Evolutionary conservation across 2,888 invertebrate species (phyloP).

Genomic region (Rhingia campestris): DNA sequence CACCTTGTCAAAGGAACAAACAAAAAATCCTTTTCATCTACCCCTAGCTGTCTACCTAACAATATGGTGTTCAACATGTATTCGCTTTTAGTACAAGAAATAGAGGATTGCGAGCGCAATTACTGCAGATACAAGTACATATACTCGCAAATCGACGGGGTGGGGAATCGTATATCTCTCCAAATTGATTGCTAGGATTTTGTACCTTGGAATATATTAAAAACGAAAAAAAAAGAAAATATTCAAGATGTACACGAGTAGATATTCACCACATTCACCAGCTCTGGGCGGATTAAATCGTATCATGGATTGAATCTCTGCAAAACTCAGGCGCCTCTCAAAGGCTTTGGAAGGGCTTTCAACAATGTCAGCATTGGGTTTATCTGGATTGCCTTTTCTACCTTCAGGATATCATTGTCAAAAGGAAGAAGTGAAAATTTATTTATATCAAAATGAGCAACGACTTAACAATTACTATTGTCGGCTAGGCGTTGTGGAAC

Average conservation of each 20-base stretch:
- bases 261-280: slow-evolving; percentile 41
- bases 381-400: slow-evolving; percentile 25
- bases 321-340: slow-evolving; percentile 35
- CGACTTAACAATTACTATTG: neutral
- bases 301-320: slow-evolving; percentile 48
- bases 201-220: slow-evolving; percentile 48
- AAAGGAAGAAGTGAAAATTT: neutral
- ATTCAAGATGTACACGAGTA: slow-evolving; percentile 18
- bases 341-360: slow-evolving; percentile 37
- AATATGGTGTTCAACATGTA: slow-evolving; percentile 47
- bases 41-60: neutral
- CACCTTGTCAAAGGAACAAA: slow-evolving; percentile 4
- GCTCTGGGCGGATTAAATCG: slow-evolving; percentile 31
- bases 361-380: slow-evolving; percentile 29
- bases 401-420: neutral
- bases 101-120: slow-evolving; percentile 16
- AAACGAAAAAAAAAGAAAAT: neutral
- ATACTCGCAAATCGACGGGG: slow-evolving; percentile 15
- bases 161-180: slow-evolving; percentile 43
- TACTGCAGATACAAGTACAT: slow-evolving; percentile 20
- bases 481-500: too few species aligned
- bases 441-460: neutral
- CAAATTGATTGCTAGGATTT: slow-evolving; percentile 65
- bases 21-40: neutral
- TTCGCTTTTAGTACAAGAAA: slow-evolving; percentile 22